A percentile compares a stretch with the other conserved stretches of the same genome.
phyloP scores from a whole-genome alignment of 2,888 invertebrate species.

The Masnerella sp. region DNA sequence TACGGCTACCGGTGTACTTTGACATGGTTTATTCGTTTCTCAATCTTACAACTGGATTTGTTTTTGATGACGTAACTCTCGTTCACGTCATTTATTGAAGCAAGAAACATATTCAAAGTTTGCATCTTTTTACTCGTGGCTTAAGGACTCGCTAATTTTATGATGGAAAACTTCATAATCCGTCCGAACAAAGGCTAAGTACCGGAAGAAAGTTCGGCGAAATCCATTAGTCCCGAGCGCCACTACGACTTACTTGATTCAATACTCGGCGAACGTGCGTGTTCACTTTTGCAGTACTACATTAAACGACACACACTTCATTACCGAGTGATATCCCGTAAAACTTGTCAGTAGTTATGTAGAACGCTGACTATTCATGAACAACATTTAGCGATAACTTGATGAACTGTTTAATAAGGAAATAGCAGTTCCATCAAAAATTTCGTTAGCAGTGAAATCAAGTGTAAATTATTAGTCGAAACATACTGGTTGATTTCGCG shows the following conservation, averaged over 20 bases:
- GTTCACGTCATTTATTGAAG: too few species aligned
- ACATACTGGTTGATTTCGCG: neutral
- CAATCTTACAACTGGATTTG: too few species aligned
- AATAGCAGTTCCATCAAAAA: constrained; percentile 20
- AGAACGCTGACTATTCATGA: constrained; percentile 2
- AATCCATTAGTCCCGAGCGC: constrained; percentile 68
- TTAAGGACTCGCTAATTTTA: constrained; percentile 71
- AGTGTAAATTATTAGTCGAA: constrained; percentile 12
- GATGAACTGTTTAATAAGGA: constrained; percentile 21
- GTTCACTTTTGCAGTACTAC: constrained; percentile 11
- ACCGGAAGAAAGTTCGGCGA: constrained; percentile 68
- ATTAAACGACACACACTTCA: constrained; percentile 7
- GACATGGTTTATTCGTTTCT: too few species aligned
- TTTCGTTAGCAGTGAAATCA: constrained; percentile 10
- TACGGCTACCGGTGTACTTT: too few species aligned
- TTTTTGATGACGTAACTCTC: too few species aligned
- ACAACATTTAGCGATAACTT: constrained; percentile 11
- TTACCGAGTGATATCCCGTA: constrained; percentile 6
- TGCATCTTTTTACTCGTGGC: constrained; percentile 7
- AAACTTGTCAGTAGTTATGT: constrained; percentile 1
- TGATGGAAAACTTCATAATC: constrained; percentile 70
- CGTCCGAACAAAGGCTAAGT: constrained; percentile 65
- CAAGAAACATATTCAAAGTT: too few species aligned
- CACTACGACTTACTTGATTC: constrained; percentile 19
- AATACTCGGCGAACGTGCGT: constrained; percentile 26